Evolutionary conservation across 2,888 invertebrate genomes (phyloP).

Genomic region (Automeris io): DNA sequence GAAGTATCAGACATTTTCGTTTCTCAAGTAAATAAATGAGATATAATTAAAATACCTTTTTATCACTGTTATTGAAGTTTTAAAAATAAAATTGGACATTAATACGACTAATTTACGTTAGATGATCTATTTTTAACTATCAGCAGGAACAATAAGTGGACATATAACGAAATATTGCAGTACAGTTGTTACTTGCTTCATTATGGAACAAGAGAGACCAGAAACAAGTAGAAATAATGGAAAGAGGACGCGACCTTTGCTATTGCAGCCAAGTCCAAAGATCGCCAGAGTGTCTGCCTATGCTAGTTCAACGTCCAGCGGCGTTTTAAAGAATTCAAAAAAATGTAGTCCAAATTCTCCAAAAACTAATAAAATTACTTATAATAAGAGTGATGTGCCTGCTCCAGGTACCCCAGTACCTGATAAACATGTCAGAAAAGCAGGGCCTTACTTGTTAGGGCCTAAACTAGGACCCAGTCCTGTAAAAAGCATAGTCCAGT

Average conservation of each 20-base stretch:
- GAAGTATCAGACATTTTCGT: conserved; percentile 31
- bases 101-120: not conserved
- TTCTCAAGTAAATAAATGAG: conserved; percentile 36
- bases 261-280: conserved; percentile 60
- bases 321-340: conserved; percentile 46
- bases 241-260: conserved; percentile 67
- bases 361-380: conserved; percentile 42
- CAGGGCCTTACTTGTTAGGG: conserved; percentile 83
- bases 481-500: conserved; percentile 86
- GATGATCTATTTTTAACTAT: not conserved
- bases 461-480: conserved; percentile 84
- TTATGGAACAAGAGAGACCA: conserved; percentile 64
- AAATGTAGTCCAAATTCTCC: conserved; percentile 37
- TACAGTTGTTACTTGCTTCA: conserved; percentile 17
- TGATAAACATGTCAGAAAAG: conserved; percentile 74
- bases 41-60: conserved; percentile 16
- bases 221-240: conserved; percentile 57
- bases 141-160: not conserved
- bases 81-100: conserved; percentile 4
- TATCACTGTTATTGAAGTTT: conserved; percentile 6
- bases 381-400: conserved; percentile 59
- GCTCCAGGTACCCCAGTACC: conserved; percentile 71
- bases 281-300: conserved; percentile 54
- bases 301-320: conserved; percentile 44
- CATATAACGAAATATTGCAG: conserved; percentile 1